Evolutionary conservation across 2,797 vertebrate genomes (phyloP), one percentile per base, ranked within the genome.

Genomic region (Dryobates pubescens): DNA sequence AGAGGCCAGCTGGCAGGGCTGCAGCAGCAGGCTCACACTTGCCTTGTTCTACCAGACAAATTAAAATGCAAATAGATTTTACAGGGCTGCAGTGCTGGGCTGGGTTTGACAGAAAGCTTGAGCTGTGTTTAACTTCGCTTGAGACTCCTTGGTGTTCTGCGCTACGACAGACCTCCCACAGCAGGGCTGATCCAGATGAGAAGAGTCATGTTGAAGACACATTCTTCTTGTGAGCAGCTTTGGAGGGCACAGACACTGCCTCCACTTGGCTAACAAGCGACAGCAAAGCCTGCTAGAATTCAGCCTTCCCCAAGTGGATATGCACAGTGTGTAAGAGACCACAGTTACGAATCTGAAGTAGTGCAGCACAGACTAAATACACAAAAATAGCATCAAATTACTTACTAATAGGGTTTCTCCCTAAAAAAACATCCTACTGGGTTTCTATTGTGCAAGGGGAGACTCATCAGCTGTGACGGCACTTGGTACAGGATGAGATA

Each of bases 161-260:
- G 77, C 34, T 22, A 74, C 1, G 6, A 73, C 73, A 92, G 93
- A 89, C 84, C 81, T 95, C 92, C 89, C 90, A 93, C 43, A 85
- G n/a, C 77, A 9, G 67, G 79, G 67, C 73, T 78, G 81, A 75
- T 88, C 59, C 76, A 51, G 54, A 90, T 61, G 71, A 88, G 83
- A 92, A 94, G 93, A 95, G 87, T 38, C 86, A 74, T 14, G 79
- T 90, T 89, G 74, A 90, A 90, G 86, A 73, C 91, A 89, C 15
- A 7, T 83, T 92, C 86, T 64, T 81, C 59, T 56, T 81, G 73
- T 63, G 70, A 93, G 88, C 51, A 89, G 80, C 47, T 94, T 43
- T 38, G 62, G 88, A 36, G 32, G 69, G 69, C 57, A 94, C 79
- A 93, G 86, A 85, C 30, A 73, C 3, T 17, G 69, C 86, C 77